Conservation (phyloP, 2,113 vertebrate genomes). For the Marcusenius ussheri region DNA sequence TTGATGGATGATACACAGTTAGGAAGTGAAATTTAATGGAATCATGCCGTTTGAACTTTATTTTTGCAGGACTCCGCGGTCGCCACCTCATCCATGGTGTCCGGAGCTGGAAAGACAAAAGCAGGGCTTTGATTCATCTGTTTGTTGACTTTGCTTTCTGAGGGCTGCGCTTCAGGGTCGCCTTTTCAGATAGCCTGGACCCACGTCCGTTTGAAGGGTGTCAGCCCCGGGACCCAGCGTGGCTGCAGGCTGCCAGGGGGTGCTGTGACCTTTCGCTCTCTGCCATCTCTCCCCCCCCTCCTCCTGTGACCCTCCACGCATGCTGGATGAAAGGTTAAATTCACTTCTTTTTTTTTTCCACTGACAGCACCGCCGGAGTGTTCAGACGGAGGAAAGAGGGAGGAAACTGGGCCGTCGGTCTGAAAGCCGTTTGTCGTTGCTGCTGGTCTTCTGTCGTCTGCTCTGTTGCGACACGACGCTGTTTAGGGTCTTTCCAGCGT, state of each 20-base stretch:
- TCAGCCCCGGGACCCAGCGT: not conserved
- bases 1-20: not conserved
- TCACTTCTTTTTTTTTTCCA: conserved; percentile 16
- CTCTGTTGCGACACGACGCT: conserved; percentile 39
- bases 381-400: conserved; percentile 28
- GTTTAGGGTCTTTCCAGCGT: conserved; percentile 28
- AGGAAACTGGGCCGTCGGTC: conserved; percentile 38
- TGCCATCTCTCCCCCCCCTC: not conserved
- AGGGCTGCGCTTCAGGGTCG: conserved; percentile 60
- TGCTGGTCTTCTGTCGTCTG: conserved; percentile 23
- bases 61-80: conserved; percentile 13
- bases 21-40: not conserved
- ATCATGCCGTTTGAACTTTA: not conserved
- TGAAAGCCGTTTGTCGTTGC: conserved; percentile 38
- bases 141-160: conserved; percentile 54
- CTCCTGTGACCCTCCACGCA: conserved; percentile 23
- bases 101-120: conserved; percentile 28
- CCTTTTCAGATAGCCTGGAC: conserved; percentile 38
- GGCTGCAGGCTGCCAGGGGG: not conserved
- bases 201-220: conserved; percentile 15
- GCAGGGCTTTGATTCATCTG: not conserved
- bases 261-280: conserved; percentile 1
- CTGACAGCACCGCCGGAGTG: conserved; percentile 31
- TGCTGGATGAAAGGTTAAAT: conserved; percentile 45
- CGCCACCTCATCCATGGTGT: conserved; percentile 28